Evolutionary conservation across 2,797 vertebrate genomes (phyloP).

Genomic region (Masticophis lateralis): DNA sequence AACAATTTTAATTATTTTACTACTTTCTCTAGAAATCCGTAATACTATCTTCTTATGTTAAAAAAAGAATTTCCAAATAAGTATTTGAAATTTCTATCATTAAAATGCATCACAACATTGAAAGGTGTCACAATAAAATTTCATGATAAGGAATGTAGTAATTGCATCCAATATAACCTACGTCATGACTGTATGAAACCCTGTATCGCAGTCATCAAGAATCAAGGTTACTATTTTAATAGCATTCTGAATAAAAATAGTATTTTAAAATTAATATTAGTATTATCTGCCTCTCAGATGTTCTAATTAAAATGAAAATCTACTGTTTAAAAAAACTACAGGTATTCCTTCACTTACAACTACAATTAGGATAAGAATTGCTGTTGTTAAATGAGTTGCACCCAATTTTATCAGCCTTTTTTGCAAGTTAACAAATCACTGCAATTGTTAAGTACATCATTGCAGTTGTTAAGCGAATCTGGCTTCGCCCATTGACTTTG

Average conservation of each 20-base stretch:
- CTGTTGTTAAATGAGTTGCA: background rate
- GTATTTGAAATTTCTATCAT: background rate
- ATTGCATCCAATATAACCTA: background rate
- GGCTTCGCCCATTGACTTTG: background rate
- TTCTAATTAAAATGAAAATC: background rate
- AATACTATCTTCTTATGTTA: background rate
- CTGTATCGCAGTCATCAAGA: background rate
- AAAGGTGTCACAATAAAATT: background rate
- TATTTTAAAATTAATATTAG: background rate
- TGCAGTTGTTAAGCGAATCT: background rate
- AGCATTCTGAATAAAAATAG: background rate
- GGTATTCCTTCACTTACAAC: background rate
- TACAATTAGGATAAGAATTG: background rate
- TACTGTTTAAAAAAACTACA: background rate
- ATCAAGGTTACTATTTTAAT: background rate
- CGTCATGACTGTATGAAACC: background rate
- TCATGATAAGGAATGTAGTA: background rate
- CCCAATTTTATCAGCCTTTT: background rate
- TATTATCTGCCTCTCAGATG: background rate
- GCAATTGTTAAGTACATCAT: background rate
- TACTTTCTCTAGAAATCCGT: background rate
- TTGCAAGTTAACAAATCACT: background rate
- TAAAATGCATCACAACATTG: background rate
- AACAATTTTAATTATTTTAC: background rate
- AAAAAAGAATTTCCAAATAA: background rate